A percentile compares a stretch with the other conserved stretches of the same genome.
These are phyloP conservation scores for Glossophaga mutica DNA, from an alignment of 2,797 vertebrate species.

Conservation along the genomic window DNA sequence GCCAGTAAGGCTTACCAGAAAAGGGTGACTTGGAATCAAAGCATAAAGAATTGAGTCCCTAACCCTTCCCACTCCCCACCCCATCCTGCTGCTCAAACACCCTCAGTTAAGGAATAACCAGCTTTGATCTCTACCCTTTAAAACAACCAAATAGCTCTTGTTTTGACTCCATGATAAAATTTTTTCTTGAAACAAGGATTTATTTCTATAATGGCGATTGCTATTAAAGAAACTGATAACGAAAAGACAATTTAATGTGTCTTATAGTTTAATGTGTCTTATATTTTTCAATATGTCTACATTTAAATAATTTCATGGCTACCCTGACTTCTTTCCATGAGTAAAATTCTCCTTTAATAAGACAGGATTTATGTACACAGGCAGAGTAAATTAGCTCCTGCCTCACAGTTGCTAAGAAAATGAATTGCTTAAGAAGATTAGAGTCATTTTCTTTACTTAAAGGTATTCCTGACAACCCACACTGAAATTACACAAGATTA, in stretches of 20 bases:
- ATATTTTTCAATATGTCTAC: conserved; percentile 37
- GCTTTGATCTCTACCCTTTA: conserved; percentile 44
- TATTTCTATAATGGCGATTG: conserved; percentile 25
- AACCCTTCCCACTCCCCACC: too few species aligned
- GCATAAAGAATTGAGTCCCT: conserved; percentile 17
- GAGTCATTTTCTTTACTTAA: conserved; percentile 80
- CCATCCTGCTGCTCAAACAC: neutral
- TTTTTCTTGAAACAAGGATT: conserved; percentile 23
- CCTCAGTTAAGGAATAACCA: conserved; percentile 22
- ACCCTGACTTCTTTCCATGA: conserved; percentile 52
- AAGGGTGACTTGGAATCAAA: conserved; percentile 52
- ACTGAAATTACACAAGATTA: conserved; percentile 76
- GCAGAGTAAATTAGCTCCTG: conserved; percentile 74
- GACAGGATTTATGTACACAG: conserved; percentile 56
- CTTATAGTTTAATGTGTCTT: neutral
- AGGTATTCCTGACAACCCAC: conserved; percentile 76
- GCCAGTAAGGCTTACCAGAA: conserved; percentile 56
- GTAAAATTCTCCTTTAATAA: conserved; percentile 50
- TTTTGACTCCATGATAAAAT: conserved; percentile 31
- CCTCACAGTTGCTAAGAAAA: conserved; percentile 77
- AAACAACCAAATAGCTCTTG: conserved; percentile 34
- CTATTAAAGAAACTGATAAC: neutral
- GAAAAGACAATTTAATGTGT: neutral
- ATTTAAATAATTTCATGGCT: conserved; percentile 42
- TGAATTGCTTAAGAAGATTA: conserved; percentile 86